Conservation (phyloP, 2,888 invertebrate genomes). For the Dynastes tityus region DNA sequence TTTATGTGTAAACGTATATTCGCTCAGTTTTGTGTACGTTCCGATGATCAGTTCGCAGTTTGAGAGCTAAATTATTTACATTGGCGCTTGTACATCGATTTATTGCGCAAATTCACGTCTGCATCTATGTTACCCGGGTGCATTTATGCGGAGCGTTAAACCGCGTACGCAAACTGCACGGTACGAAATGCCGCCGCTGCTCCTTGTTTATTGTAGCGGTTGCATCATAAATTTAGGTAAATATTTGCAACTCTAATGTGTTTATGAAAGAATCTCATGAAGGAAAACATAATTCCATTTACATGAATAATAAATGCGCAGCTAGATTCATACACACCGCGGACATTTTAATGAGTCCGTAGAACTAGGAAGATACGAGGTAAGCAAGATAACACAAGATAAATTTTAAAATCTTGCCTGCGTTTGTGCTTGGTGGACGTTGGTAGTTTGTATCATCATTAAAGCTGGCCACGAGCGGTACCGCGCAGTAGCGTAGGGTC, state of each 20-base stretch:
- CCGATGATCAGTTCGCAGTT: constrained; percentile 58
- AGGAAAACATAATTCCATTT: constrained; percentile 21
- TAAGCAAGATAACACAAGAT: not conserved
- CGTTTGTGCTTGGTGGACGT: too few relatives aligned
- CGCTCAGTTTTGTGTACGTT: constrained; percentile 56
- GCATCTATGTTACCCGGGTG: constrained; percentile 13
- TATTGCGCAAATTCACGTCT: constrained; percentile 24
- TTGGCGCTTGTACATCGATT: constrained; percentile 49
- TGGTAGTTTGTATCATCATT: too few relatives aligned
- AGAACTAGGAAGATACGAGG: not conserved
- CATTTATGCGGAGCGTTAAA: constrained; percentile 21
- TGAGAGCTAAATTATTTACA: constrained; percentile 50
- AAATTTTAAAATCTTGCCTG: too few relatives aligned
- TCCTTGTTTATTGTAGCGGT: constrained; percentile 12
- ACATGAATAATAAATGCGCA: constrained; percentile 25
- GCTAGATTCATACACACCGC: not conserved
- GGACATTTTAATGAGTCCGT: too few relatives aligned
- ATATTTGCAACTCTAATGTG: constrained; percentile 36
- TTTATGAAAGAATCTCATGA: constrained; percentile 27
- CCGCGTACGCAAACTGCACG: constrained; percentile 1
- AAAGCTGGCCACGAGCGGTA: too few relatives aligned
- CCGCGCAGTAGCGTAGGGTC: too few relatives aligned
- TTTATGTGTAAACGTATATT: constrained; percentile 48
- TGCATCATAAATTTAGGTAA: constrained; percentile 30
- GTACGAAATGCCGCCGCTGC: constrained; percentile 5